Conservation (phyloP, 1,140 invertebrate species). For the Zaprionus vittiger region DNA sequence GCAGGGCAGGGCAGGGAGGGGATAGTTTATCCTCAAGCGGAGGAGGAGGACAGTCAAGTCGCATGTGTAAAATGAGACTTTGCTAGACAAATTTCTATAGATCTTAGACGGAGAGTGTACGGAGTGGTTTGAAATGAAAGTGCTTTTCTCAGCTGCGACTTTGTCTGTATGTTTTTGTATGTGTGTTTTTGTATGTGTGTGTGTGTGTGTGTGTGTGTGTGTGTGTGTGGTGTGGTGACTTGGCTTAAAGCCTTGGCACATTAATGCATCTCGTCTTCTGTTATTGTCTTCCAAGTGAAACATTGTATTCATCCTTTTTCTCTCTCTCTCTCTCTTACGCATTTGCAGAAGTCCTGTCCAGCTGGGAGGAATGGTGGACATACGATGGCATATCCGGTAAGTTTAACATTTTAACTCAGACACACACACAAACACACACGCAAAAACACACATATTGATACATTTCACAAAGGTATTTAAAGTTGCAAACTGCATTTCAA, state of each 20-base stretch:
- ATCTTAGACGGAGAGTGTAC: not conserved
- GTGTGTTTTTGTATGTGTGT: not conserved
- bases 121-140: constrained; percentile 19
- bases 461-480: not conserved
- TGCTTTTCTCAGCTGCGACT: constrained; percentile 18
- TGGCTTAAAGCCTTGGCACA: constrained; percentile 32
- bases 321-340: not conserved
- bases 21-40: not conserved
- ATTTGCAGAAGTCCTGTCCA: constrained; percentile 87
- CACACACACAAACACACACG: not conserved
- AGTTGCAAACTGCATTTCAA: no score
- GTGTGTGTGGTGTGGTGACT: not conserved
- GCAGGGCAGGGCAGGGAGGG: not conserved
- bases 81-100: constrained; percentile 33
- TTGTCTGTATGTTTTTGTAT: not conserved
- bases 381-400: constrained; percentile 96
- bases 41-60: not conserved
- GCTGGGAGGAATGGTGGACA: constrained; percentile 97
- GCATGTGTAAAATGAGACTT: constrained; percentile 36
- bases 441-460: not conserved
- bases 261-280: constrained; percentile 35
- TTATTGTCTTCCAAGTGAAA: constrained; percentile 16
- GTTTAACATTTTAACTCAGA: constrained; percentile 44
- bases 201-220: not conserved
- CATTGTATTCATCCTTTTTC: constrained; percentile 14